A percentile compares a stretch with the other conserved stretches of the same genome.
These are phyloP conservation scores for Gastrophryne carolinensis DNA, from an alignment of 2,797 vertebrate genomes.

Conservation along the genomic window DNA sequence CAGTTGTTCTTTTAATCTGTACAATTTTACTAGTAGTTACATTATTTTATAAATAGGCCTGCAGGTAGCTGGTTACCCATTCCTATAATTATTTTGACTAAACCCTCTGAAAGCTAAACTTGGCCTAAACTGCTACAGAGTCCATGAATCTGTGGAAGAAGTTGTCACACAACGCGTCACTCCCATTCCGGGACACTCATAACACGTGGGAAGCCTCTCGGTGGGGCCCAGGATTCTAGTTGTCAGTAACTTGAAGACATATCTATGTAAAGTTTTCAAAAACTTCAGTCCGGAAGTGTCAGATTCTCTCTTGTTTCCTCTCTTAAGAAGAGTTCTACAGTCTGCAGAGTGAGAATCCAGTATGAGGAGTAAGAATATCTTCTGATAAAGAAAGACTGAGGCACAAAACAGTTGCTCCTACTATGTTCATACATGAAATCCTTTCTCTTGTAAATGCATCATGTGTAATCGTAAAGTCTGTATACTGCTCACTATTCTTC, in stretches of 20 bases:
- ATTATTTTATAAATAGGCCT: conserved; percentile 80
- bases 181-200: conserved; percentile 71
- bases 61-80: conserved; percentile 77
- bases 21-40: conserved; percentile 69
- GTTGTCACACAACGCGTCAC: conserved; percentile 67
- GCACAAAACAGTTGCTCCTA: conserved; percentile 78
- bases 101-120: conserved; percentile 72
- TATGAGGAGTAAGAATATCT: conserved; percentile 64
- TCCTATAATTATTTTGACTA: conserved; percentile 77
- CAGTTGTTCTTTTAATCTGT: conserved; percentile 74
- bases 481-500: conserved; percentile 99
- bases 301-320: conserved; percentile 59
- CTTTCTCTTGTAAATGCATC: conserved; percentile 91
- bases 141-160: conserved; percentile 63
- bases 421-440: conserved; percentile 84
- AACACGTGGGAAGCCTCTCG: conserved; percentile 65
- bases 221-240: conserved; percentile 59
- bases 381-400: conserved; percentile 77
- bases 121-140: conserved; percentile 62
- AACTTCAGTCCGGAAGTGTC: conserved; percentile 69
- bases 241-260: conserved; percentile 63
- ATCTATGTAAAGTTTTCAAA: conserved; percentile 66
- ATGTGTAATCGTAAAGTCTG: conserved; percentile 95
- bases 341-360: conserved; percentile 64
- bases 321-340: conserved; percentile 57